A percentile compares a stretch with the other conserved stretches of the same genome.
Conservation (phyloP, 2,113 vertebrate species). For the Polypterus bichir region DNA sequence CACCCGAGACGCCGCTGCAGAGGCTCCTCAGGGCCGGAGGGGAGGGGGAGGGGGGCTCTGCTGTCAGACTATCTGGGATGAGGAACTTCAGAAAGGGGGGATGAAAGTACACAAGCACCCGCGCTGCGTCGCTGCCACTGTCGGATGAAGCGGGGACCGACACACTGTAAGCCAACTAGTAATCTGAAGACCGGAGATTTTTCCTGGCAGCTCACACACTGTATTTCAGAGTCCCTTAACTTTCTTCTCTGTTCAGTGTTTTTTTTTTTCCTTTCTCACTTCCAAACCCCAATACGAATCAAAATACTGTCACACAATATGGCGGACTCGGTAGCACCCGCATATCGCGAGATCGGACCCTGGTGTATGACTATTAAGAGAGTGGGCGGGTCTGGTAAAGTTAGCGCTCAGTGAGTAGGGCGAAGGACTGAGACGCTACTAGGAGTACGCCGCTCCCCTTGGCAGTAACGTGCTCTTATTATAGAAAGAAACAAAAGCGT, state of each 20-base stretch:
- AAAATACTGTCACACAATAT: constrained; percentile 87
- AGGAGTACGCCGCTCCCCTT: too few species aligned
- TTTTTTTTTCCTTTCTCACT: constrained; percentile 41
- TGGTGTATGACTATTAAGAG: background rate
- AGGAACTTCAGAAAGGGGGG: constrained; percentile 28
- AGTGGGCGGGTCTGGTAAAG: too few species aligned
- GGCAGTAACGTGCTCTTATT: too few species aligned
- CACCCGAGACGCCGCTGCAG: constrained; percentile 48
- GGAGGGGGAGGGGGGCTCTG: constrained; percentile 17
- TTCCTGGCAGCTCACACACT: constrained; percentile 43
- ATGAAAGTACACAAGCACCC: constrained; percentile 24
- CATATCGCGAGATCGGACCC: constrained; percentile 62
- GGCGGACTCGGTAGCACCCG: constrained; percentile 55
- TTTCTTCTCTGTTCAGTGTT: constrained; percentile 42
- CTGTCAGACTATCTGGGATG: constrained; percentile 32
- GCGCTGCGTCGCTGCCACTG: constrained; percentile 38
- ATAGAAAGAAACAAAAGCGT: too few species aligned
- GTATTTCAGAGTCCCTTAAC: constrained; percentile 28
- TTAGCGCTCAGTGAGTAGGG: too few species aligned
- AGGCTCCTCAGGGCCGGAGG: constrained; percentile 51
- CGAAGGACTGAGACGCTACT: too few species aligned
- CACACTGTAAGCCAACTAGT: constrained; percentile 25
- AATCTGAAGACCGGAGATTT: constrained; percentile 31
- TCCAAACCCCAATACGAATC: constrained; percentile 64
- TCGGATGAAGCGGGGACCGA: constrained; percentile 27